These are phyloP conservation scores for Linepithema humile DNA, from an alignment of 1,140 invertebrate species.

Conservation along the genomic window DNA sequence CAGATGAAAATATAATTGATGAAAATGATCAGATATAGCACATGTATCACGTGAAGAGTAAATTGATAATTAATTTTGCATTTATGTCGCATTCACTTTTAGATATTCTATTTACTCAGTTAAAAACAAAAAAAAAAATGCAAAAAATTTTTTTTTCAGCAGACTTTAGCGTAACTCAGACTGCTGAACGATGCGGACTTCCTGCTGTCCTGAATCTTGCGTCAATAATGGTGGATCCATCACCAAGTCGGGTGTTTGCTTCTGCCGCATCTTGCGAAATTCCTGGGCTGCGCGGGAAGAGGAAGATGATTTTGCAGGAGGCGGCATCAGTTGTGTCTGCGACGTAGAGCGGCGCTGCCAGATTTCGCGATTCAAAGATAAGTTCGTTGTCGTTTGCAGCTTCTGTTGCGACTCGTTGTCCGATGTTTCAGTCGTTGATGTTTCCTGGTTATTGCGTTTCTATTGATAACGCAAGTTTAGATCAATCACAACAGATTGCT, in stretches of 20 bases:
- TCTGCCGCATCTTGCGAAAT: slow-evolving; percentile 85
- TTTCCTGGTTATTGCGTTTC: not conserved
- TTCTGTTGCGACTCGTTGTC: slow-evolving; percentile 45
- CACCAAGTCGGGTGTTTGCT: slow-evolving; percentile 94
- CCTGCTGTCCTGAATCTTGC: slow-evolving; percentile 83
- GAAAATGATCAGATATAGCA: no score
- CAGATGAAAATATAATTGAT: no score
- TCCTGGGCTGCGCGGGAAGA: slow-evolving; percentile 79
- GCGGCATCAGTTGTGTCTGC: slow-evolving; percentile 81
- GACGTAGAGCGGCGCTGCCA: slow-evolving; percentile 87
- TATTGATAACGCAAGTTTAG: slow-evolving; percentile 39
- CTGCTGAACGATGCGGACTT: slow-evolving; percentile 81
- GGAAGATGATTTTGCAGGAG: slow-evolving; percentile 75
- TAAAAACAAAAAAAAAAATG: no score
- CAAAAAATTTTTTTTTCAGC: no score
- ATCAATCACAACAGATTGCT: no score
- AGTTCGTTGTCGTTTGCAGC: slow-evolving; percentile 72
- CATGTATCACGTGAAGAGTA: no score
- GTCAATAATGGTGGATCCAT: slow-evolving; percentile 91
- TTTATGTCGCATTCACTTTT: no score
- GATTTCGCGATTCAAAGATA: slow-evolving; percentile 85
- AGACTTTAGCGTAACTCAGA: slow-evolving; percentile 81
- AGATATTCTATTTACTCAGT: no score
- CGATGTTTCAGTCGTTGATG: not conserved
- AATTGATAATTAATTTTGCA: no score